These are phyloP conservation scores for Holcopasites calliopsidis DNA, from an alignment of 1,140 invertebrate genomes.

Conservation along the genomic window DNA sequence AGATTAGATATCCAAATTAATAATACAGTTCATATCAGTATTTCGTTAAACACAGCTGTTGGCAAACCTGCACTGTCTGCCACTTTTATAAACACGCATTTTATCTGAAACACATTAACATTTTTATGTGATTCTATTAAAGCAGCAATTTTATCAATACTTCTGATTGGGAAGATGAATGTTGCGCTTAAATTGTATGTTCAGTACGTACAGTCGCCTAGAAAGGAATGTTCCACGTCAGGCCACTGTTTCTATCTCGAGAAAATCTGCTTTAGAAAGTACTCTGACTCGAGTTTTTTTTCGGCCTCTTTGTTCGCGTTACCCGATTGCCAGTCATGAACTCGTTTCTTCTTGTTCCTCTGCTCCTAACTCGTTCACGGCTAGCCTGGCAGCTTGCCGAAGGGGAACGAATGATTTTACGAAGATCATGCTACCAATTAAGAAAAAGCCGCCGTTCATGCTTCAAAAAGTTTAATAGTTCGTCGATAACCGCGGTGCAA, in stretches of 20 bases:
- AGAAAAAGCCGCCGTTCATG: neutral
- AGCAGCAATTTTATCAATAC: too few species aligned
- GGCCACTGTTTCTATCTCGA: neutral
- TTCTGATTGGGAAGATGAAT: neutral
- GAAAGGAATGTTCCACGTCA: slow-evolving; percentile 20
- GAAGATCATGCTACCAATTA: neutral
- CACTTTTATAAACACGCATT: too few species aligned
- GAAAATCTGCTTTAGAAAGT: slow-evolving; percentile 51
- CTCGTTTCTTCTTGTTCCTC: slow-evolving; percentile 32
- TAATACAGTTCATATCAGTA: neutral
- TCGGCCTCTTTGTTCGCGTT: slow-evolving; percentile 13
- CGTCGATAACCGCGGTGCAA: neutral
- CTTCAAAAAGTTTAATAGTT: neutral
- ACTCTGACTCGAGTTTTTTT: slow-evolving; percentile 11
- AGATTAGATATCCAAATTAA: neutral
- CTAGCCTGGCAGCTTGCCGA: slow-evolving; percentile 4
- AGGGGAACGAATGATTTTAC: slow-evolving; percentile 15
- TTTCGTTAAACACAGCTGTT: too few species aligned
- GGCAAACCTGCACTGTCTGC: too few species aligned
- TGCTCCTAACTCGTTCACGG: slow-evolving; percentile 21
- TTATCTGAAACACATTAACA: too few species aligned
- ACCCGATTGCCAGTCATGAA: slow-evolving; percentile 34
- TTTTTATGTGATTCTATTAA: too few species aligned
- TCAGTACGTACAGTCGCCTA: neutral
- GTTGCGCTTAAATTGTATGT: neutral